Evolutionary conservation across 2,113 vertebrate genomes (phyloP), one percentile per base, ranked within the genome.

Genomic region (Etheostoma cragini): DNA sequence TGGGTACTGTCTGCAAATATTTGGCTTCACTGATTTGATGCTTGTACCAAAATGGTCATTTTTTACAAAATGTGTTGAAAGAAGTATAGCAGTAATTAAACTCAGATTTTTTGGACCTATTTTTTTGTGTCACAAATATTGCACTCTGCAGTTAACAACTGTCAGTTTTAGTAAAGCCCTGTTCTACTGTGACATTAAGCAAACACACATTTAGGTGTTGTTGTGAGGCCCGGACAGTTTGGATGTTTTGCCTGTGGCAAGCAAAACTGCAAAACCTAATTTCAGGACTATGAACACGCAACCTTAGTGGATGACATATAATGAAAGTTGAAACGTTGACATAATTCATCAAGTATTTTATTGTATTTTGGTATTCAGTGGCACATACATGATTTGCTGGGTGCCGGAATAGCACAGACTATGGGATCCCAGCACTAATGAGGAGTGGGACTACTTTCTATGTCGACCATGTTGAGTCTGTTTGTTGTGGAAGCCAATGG

Each of bases 361-460:
- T 69, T 42, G 38, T 35, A 58, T 76, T 85, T 77, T 58, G 56
- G 53, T 33, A 2, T 62, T 76, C 13, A 0, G 57, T 21, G 19
- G 21, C 1, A 15, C 16, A 54, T 60, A 50, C 47, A 1, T 5
- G 54, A 69, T 72, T 73, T 38, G 24, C 62, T 4, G 68, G 53
- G 42, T 61, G 84, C 72, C 21, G 8, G 60, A 60, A 75, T 26
- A 62, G 67, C 26, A 17, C 62, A 52, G 80, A 50, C 53, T 19
- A 19, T 26, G 64, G 73, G 69, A 78, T 65, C 68, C 53, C 53
- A 14, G 77, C 70, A 62, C 53, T 89, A 85, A 86, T 81, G 88
- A 90, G 82, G 82, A 80, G 80, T 80, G 76, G 82, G 88, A 83
- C 74, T 45, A 1, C n/a, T 75, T 77, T 35, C 52, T 85, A 67